Evolutionary conservation across 2,888 invertebrate genomes (phyloP).

Genomic region (Andrena hattorfiana): DNA sequence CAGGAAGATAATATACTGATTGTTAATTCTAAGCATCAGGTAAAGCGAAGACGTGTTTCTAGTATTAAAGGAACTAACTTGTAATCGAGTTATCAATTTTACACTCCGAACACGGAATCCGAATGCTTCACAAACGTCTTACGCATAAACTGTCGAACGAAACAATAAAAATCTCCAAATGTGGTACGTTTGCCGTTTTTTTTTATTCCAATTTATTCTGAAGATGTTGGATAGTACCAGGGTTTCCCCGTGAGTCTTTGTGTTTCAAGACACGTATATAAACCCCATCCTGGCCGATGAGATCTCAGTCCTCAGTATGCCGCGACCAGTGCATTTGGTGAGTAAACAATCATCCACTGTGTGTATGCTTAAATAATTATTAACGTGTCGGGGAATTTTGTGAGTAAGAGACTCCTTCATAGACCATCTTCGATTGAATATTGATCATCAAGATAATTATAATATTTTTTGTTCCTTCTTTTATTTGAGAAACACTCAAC

Average conservation of each 20-base stretch:
- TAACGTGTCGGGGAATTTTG: not conserved
- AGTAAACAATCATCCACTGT: constrained; percentile 20
- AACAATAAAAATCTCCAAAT: not conserved
- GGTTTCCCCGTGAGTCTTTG: constrained; percentile 5
- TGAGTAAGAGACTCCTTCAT: not conserved
- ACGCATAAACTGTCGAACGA: not conserved
- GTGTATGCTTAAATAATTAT: not conserved
- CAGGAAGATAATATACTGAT: not conserved
- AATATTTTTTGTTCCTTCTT: not conserved
- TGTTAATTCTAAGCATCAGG: not conserved
- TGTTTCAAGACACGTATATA: constrained; percentile 37
- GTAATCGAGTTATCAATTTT: not conserved
- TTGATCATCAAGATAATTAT: not conserved
- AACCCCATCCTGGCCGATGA: constrained; percentile 9
- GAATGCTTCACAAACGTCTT: not conserved
- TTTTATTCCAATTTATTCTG: not conserved
- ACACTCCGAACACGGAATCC: not conserved
- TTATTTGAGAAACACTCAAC: no score
- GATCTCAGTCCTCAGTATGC: constrained; percentile 44
- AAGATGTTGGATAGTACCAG: not conserved
- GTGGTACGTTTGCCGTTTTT: not conserved
- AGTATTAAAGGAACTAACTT: not conserved
- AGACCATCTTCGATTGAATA: not conserved
- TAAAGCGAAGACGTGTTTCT: no score
- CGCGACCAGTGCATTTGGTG: constrained; percentile 40